Base-by-base conservation (phyloP, 1,140 invertebrate species). In the Eufriesea mexicana region DNA sequence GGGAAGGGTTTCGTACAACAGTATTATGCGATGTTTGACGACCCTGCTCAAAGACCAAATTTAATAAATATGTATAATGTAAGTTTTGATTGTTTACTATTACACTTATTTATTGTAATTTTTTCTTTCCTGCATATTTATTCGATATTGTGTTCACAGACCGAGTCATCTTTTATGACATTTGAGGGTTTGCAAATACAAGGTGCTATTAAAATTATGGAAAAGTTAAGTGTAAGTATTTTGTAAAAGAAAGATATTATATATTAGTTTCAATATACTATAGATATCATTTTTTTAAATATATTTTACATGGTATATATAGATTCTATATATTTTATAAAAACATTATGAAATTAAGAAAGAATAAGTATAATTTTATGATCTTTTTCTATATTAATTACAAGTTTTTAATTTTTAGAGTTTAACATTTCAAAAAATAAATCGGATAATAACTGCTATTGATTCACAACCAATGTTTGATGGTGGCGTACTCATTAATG, bases 381-480 rank as follows among this genome's bases (percentile, higher is more conserved):
- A 7, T 55, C 7, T 51, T 78, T n/a, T 62, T 5, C 66, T 76
- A 49, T 80, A n/a, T 78, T 70, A 70, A 62, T 51, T 55, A 66
- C 35, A 25, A 10, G 78, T 90, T 90, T 86, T 83, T 51, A 6
- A 57, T 89, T 96, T 97, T 84, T 93, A 98, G 97, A 96, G 96
- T 92, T 95, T 99, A 94, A 95, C 96, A 83, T 99, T 99, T 96
- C 97, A 98, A 96, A 98, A 98, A 95, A 99, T 99, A 89, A 96
- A 96, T 92, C 96, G 98, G 94, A 95, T 97, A 92, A 97, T 99
- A 92, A 98, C 98, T 77, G 96, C 97, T n/a, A 96, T 99, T 66
- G 98, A 99, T 93, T 98, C 97, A 81, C 98, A 99, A 94, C 98
- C 98, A 61, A 99, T 98, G 96, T 98, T 98, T 91, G 98, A 99